These are phyloP conservation scores for Ahaetulla prasina DNA, from an alignment of 2,113 vertebrate species.

Conservation along the genomic window DNA sequence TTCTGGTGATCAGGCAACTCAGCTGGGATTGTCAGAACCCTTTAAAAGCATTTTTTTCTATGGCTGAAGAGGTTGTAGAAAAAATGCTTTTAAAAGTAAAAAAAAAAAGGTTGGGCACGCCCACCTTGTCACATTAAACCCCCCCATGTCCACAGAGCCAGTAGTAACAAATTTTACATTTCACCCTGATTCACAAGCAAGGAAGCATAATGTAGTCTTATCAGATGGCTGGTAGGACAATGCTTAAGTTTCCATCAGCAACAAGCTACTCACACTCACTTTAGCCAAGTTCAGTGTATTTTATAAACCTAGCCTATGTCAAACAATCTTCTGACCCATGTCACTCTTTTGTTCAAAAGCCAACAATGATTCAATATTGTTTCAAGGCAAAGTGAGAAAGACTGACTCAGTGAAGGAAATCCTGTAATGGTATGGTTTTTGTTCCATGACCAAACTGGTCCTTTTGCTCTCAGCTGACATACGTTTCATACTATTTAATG, in stretches of 20 bases:
- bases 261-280: not conserved
- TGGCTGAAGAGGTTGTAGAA: too few relatives aligned
- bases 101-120: too few relatives aligned
- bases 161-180: too few relatives aligned
- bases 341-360: not conserved
- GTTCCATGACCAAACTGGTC: not conserved
- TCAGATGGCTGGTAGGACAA: not conserved
- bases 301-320: not conserved
- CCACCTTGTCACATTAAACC: too few relatives aligned
- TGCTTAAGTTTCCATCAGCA: not conserved
- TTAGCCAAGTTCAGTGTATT: not conserved
- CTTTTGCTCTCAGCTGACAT: not conserved
- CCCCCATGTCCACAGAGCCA: too few relatives aligned
- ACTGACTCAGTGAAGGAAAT: not conserved
- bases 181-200: too few relatives aligned
- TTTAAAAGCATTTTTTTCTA: too few relatives aligned
- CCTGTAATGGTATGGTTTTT: not conserved
- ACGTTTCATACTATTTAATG: not conserved
- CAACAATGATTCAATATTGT: not conserved
- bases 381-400: not conserved
- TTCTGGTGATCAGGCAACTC: too few relatives aligned
- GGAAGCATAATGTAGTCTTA: not conserved
- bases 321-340: not conserved
- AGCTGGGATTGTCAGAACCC: too few relatives aligned
- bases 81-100: too few relatives aligned